Evolutionary conservation across 53 echinoderm and acorn worm genomes (phyloP).

Genomic region (Holothuria scabra): DNA sequence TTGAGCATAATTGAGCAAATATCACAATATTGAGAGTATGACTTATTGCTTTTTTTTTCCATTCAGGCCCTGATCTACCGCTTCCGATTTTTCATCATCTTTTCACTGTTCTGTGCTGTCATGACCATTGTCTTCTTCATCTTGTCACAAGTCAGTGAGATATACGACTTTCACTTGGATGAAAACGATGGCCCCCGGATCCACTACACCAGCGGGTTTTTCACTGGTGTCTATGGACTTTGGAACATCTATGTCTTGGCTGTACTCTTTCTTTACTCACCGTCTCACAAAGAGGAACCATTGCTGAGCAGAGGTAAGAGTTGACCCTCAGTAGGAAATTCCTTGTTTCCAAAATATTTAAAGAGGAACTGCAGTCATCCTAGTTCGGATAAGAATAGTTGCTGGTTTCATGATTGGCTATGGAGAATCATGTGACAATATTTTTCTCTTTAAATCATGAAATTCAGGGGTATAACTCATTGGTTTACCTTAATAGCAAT

Average conservation of each 20-base stretch:
- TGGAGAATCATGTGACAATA: too few relatives aligned
- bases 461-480: too few relatives aligned
- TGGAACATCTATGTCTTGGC: conserved; percentile 99
- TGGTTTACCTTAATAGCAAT: too few relatives aligned
- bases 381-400: too few relatives aligned
- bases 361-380: too few relatives aligned
- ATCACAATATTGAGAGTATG: too few relatives aligned
- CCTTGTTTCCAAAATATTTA: background rate
- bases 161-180: conserved; percentile 72
- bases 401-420: too few relatives aligned
- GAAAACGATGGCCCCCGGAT: conserved; percentile 58
- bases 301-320: conserved; percentile 63
- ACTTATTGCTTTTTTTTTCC: background rate
- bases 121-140: conserved; percentile 97
- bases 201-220: conserved; percentile 97
- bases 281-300: conserved; percentile 84
- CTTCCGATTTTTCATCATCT: conserved; percentile 99
- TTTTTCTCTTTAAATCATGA: too few relatives aligned
- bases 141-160: conserved; percentile 89
- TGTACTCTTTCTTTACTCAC: conserved; percentile 89
- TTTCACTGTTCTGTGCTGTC: conserved; percentile 85
- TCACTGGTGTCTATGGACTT: conserved; percentile 98
- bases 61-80: conserved; percentile 90
- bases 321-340: too few relatives aligned
- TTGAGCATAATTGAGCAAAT: too few relatives aligned